These are phyloP conservation scores for Sericinus montela DNA, from an alignment of 2,888 invertebrate genomes.

Conservation along the genomic window DNA sequence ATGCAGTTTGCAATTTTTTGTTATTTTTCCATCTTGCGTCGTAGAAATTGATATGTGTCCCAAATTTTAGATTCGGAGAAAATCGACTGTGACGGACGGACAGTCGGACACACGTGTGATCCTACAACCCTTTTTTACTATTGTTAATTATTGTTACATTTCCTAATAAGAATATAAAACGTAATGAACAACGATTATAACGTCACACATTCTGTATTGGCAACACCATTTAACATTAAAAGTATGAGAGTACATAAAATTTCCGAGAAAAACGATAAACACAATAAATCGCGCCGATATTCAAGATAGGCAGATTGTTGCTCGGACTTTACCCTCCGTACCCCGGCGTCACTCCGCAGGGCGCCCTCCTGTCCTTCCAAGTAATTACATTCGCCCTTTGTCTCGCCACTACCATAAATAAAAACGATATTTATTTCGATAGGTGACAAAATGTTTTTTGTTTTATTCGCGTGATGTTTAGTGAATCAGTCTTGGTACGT, in stretches of 20 bases:
- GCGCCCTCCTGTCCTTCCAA: conserved; percentile 41
- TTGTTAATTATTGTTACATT: no score
- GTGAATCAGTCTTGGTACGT: not conserved
- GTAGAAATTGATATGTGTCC: no score
- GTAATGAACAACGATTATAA: no score
- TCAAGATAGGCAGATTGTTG: conserved; percentile 7
- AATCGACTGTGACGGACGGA: no score
- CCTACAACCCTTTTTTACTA: no score
- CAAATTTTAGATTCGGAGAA: no score
- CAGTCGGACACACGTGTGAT: no score
- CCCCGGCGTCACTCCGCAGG: conserved; percentile 68
- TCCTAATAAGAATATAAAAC: no score
- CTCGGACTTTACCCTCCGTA: not conserved
- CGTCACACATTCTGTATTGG: not conserved
- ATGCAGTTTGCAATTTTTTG: no score
- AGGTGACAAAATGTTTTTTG: conserved; percentile 31
- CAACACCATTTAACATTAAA: not conserved
- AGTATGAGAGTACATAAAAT: not conserved
- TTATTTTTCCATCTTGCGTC: no score
- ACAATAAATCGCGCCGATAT: conserved; percentile 37
- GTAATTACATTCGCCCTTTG: conserved; percentile 57
- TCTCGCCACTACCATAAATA: conserved; percentile 47
- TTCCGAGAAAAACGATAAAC: conserved; percentile 37
- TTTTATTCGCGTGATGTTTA: conserved; percentile 29
- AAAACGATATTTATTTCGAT: conserved; percentile 39